Base-by-base conservation (phyloP, 2,888 invertebrate genomes). In the Ennomos erosarius region DNA sequence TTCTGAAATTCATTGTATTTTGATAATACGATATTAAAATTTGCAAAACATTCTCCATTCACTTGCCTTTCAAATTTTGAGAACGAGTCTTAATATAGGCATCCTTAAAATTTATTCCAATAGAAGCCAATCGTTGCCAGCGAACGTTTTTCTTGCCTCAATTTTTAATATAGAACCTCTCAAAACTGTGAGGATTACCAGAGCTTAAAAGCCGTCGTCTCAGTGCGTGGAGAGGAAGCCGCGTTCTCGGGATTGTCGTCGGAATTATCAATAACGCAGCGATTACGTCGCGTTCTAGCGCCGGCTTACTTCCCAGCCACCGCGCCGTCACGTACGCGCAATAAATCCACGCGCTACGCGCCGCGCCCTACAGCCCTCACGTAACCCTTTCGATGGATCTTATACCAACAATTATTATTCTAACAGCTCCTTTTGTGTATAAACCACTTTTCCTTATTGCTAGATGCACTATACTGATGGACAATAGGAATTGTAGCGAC, bases 211-310 rank as follows among this genome's bases (percentile, higher is more conserved):
- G 51, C 43, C 37, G 51, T 36, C 35, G 33, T 34, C 12, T 49
- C 42, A 35, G 35, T 37, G 43, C 43, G 51, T 51, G 43, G 43
- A 35, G 40, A 50, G 42, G 40, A 50, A 50, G 50, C 35, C 42
- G 39, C 26, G 49, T 39, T 26, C 33, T 39, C 39, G 55, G 47
- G 51, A 57, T 53, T 57, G 58, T 59, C 59, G 59, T 50, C 44
- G 45, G 43, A 52, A 55, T 65, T 71, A 73, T 73, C 74, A 71
- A 71, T 73, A 71, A 73, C 50, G 73, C 67, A 69, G 64, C 67
- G 70, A 73, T 70, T 70, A 44, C 37, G 44, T 33, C 44, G 44
- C 44, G 51, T 35, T 51, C 43, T 33, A 36, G 40, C 16, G 16
- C 8, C 45, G n/a, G 39, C 35, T 33, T 9, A 26, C 38, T 11